Conservation (phyloP, 2,797 vertebrate genomes). For the Micropoecilia bifurca region DNA sequence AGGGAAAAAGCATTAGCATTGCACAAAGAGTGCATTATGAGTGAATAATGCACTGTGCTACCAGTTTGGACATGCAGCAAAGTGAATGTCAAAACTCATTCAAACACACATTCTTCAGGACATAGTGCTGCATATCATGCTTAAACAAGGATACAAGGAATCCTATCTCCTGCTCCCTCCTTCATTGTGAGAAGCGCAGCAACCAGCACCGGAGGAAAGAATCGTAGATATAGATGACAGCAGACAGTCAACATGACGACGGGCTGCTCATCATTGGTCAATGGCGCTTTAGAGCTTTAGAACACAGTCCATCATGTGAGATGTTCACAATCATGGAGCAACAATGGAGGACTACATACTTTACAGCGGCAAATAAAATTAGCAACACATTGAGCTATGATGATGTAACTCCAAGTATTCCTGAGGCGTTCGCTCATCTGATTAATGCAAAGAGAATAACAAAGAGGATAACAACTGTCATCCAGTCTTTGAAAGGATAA, state of each 20-base stretch:
- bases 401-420: slow-evolving; percentile 16
- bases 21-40: slow-evolving; percentile 85
- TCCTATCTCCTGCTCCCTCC: slow-evolving; percentile 65
- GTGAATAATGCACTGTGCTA: slow-evolving; percentile 92
- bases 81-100: slow-evolving; percentile 94
- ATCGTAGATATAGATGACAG: slow-evolving; percentile 47
- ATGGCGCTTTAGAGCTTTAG: slow-evolving; percentile 3
- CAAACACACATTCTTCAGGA: slow-evolving; percentile 89
- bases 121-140: slow-evolving; percentile 84
- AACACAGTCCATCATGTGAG: slow-evolving; percentile 1
- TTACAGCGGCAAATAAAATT: slow-evolving; percentile 7
- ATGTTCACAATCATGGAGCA: not conserved
- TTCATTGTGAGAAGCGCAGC: slow-evolving; percentile 58
- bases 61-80: slow-evolving; percentile 92
- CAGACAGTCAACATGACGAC: slow-evolving; percentile 37
- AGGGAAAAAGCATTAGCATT: slow-evolving; percentile 85
- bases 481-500: slow-evolving; percentile 23
- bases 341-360: not conserved
- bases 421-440: slow-evolving; percentile 18
- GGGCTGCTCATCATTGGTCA: slow-evolving; percentile 40
- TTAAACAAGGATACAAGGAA: slow-evolving; percentile 74
- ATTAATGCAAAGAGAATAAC: slow-evolving; percentile 24
- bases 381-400: not conserved
- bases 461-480: slow-evolving; percentile 14
- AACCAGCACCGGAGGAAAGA: slow-evolving; percentile 36